A percentile compares a stretch with the other conserved stretches of the same genome.
Evolutionary conservation across 2,888 invertebrate genomes (phyloP).

Genomic region (Lampropteryx suffumata): DNA sequence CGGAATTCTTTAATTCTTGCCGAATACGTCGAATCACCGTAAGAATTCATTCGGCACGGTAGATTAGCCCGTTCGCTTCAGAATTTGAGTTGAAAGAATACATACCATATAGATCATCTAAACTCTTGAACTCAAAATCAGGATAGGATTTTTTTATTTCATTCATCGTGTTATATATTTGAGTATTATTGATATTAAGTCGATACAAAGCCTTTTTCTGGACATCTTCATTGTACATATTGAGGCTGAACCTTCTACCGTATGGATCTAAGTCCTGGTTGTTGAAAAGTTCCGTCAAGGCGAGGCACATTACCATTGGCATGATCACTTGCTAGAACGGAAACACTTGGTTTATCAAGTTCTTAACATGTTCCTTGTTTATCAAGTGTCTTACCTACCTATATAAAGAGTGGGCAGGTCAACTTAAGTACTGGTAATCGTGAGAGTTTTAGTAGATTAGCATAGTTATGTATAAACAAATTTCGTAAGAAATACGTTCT

Average conservation of each 20-base stretch:
- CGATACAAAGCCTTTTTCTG: conserved; percentile 7
- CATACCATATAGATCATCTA: conserved; percentile 3
- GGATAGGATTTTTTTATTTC: neutral
- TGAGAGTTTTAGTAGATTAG: no score
- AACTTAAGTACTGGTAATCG: no score
- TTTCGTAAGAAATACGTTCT: no score
- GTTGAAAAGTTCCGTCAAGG: conserved; percentile 1
- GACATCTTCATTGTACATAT: neutral
- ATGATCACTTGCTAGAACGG: conserved; percentile 11
- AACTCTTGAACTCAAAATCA: neutral
- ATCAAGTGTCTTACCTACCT: no score
- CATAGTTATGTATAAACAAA: no score
- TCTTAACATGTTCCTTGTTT: no score
- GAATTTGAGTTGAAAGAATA: neutral
- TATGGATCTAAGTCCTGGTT: neutral
- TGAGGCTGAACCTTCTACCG: neutral
- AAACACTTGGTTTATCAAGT: no score
- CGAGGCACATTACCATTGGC: conserved; percentile 4
- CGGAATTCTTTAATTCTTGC: no score
- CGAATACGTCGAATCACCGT: no score
- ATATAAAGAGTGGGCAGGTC: no score
- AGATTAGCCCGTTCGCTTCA: no score
- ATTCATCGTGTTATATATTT: neutral
- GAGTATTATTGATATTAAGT: neutral
- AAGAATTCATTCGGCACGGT: no score